Evolutionary conservation across 2,797 vertebrate genomes (phyloP).

Genomic region (Lindbergichthys nudifrons): DNA sequence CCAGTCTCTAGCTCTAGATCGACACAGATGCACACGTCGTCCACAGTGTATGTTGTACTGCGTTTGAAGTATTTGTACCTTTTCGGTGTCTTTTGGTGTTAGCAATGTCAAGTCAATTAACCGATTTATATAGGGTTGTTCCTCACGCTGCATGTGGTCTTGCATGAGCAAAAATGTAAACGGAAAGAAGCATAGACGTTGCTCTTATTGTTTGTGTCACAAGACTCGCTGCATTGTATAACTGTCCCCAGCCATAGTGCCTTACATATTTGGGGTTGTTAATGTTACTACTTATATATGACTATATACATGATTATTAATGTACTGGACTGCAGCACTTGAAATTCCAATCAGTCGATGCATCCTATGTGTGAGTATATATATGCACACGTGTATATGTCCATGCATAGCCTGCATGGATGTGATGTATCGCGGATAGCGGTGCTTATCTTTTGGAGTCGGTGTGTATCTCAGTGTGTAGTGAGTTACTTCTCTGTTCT

Average conservation of each 20-base stretch:
- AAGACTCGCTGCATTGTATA: slow-evolving; percentile 98
- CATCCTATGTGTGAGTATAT: slow-evolving; percentile 86
- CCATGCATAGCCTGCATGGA: slow-evolving; percentile 84
- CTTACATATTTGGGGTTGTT: slow-evolving; percentile 99
- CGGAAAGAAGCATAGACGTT: slow-evolving; percentile 91
- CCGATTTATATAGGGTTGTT: slow-evolving; percentile 89
- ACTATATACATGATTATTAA: slow-evolving; percentile 89
- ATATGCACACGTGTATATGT: slow-evolving; percentile 82
- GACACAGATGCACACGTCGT: slow-evolving; percentile 94
- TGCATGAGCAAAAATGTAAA: slow-evolving; percentile 95
- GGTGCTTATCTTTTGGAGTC: slow-evolving; percentile 89
- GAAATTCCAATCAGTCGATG: slow-evolving; percentile 94
- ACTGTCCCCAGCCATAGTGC: slow-evolving; percentile 99
- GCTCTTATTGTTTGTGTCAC: slow-evolving; percentile 95
- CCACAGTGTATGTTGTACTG: slow-evolving; percentile 89
- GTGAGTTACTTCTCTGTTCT: slow-evolving; percentile 84
- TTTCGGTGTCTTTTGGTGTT: slow-evolving; percentile 92
- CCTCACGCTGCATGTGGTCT: slow-evolving; percentile 99
- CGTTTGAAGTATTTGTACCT: slow-evolving; percentile 92
- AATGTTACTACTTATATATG: slow-evolving; percentile 98
- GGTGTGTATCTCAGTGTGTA: slow-evolving; percentile 82
- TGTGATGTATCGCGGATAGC: slow-evolving; percentile 86
- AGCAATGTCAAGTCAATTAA: slow-evolving; percentile 95
- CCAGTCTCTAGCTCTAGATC: slow-evolving; percentile 94
- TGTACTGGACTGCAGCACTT: slow-evolving; percentile 99